These are phyloP conservation scores for Antheraea assamensis DNA, from an alignment of 2,888 invertebrate genomes.

Conservation along the genomic window DNA sequence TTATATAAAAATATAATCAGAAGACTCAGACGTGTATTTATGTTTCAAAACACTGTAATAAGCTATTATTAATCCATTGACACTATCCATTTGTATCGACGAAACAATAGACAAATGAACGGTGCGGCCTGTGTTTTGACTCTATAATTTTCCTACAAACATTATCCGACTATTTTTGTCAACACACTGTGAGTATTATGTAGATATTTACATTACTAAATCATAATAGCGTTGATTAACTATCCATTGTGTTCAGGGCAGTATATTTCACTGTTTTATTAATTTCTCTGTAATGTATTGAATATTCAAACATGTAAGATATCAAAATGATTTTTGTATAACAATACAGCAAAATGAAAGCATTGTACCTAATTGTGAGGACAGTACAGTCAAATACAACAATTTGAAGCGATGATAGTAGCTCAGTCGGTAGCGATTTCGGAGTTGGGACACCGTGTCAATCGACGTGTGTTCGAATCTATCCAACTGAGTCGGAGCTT, in stretches of 20 bases:
- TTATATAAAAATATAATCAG: neutral
- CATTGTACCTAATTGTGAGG: too few relatives aligned
- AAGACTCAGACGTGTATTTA: neutral
- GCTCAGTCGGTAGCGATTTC: too few relatives aligned
- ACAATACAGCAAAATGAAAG: too few relatives aligned
- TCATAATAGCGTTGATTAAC: slow-evolving; percentile 39
- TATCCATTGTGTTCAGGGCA: slow-evolving; percentile 8
- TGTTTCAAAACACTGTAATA: neutral
- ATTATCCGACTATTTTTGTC: slow-evolving; percentile 47
- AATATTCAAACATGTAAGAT: neutral
- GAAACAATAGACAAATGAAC: slow-evolving; percentile 22
- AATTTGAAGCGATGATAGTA: too few relatives aligned
- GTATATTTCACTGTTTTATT: slow-evolving; percentile 14
- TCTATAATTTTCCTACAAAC: slow-evolving; percentile 35
- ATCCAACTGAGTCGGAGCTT: too few relatives aligned
- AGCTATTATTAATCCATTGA: slow-evolving; percentile 5
- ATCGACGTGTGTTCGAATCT: too few relatives aligned
- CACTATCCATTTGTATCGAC: slow-evolving; percentile 8
- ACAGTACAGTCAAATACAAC: too few relatives aligned
- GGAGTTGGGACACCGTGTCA: too few relatives aligned
- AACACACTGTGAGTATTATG: slow-evolving; percentile 54
- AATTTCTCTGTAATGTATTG: neutral
- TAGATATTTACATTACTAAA: slow-evolving; percentile 66
- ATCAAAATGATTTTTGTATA: too few relatives aligned
- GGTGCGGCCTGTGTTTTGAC: slow-evolving; percentile 18